Percentiles rank a stretch among this genome's conserved stretches.
phyloP scores from a whole-genome alignment of 2,113 vertebrate genomes.

The Phycodurus eques region DNA sequence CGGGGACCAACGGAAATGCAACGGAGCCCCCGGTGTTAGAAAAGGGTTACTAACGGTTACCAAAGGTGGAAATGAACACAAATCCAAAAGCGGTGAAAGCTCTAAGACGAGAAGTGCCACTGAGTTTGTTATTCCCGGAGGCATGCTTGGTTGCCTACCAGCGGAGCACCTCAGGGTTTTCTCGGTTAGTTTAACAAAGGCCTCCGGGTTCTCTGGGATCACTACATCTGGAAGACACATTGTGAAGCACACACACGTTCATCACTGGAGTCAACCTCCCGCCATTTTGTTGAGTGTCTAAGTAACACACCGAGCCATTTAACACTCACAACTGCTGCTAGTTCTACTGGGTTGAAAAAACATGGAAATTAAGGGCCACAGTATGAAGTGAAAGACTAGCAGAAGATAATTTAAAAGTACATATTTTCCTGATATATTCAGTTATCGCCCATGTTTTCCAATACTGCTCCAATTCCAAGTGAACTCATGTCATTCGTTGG shows the following conservation, averaged over 20 bases:
- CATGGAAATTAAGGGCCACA: no score
- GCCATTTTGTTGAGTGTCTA: not conserved
- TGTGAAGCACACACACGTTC: constrained; percentile 61
- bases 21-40: constrained; percentile 49
- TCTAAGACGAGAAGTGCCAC: constrained; percentile 25
- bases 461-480: no score
- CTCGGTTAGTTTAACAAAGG: constrained; percentile 94
- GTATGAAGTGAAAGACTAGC: no score
- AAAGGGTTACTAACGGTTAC: constrained; percentile 31
- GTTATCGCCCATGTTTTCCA: no score
- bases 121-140: constrained; percentile 41
- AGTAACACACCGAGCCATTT: no score
- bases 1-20: constrained; percentile 49
- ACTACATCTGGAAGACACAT: constrained; percentile 93
- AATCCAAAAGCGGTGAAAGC: constrained; percentile 52
- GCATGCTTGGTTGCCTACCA: constrained; percentile 83
- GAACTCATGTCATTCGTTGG: no score
- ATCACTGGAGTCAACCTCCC: constrained; percentile 19
- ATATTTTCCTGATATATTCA: no score
- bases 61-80: constrained; percentile 51
- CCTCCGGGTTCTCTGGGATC: constrained; percentile 92
- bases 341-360: no score
- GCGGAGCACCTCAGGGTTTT: constrained; percentile 84
- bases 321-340: no score
- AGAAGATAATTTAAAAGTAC: no score